Evolutionary conservation across 92 coral and sea anemone genomes (phyloP).

Genomic region (Galaxea fascicularis): DNA sequence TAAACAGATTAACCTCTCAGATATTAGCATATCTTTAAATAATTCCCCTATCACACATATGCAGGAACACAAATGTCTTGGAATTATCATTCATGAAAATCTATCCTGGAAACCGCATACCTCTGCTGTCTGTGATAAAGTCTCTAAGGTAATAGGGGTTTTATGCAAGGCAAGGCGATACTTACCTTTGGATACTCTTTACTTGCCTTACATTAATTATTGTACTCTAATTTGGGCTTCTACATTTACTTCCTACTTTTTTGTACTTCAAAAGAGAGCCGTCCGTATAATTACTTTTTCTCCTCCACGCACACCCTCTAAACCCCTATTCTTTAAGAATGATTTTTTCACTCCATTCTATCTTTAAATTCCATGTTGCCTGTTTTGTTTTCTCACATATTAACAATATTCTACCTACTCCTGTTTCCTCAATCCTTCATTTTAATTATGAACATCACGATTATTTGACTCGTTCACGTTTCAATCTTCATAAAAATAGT

Average conservation of each 20-base stretch:
- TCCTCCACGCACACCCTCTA: not conserved
- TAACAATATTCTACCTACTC: too few species aligned
- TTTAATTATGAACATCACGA: conserved; percentile 14
- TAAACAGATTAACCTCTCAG: not conserved
- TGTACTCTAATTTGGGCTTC: not conserved
- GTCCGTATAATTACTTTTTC: not conserved
- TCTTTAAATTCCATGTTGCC: too few species aligned
- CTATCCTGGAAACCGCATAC: conserved; percentile 6
- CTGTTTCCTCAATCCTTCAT: too few species aligned
- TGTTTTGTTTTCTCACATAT: too few species aligned
- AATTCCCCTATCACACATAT: not conserved
- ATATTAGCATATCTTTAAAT: not conserved
- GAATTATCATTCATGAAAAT: not conserved
- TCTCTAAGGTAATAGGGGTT: not conserved
- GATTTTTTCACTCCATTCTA: not conserved
- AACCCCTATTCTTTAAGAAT: not conserved
- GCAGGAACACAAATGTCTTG: not conserved
- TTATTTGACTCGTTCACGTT: too few species aligned
- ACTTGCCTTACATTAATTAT: not conserved
- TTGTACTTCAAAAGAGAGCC: not conserved
- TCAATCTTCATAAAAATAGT: too few species aligned
- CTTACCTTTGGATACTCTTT: conserved; percentile 4
- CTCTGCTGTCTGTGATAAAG: conserved; percentile 28
- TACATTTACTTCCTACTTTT: not conserved
- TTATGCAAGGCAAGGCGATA: conserved; percentile 16